These are phyloP conservation scores for Melanotus villosus DNA, from an alignment of 2,888 invertebrate genomes.

Conservation along the genomic window DNA sequence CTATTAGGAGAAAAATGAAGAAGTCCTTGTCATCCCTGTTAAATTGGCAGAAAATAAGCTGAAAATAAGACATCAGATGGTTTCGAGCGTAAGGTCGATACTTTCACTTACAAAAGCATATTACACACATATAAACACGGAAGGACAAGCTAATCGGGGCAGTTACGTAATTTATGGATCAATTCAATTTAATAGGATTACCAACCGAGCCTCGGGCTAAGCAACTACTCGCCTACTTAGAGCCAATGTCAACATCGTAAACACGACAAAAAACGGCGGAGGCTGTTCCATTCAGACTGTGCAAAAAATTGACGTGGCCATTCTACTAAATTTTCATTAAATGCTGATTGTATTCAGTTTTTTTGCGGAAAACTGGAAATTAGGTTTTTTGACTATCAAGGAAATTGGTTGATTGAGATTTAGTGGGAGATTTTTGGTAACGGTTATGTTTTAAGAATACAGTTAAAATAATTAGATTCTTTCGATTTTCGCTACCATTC, in stretches of 20 bases:
- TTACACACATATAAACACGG: slow-evolving; percentile 36
- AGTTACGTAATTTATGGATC: slow-evolving; percentile 43
- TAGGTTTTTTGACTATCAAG: not conserved
- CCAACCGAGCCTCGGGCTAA: slow-evolving; percentile 29
- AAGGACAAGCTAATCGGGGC: slow-evolving; percentile 38
- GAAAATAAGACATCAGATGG: not conserved
- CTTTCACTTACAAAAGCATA: slow-evolving; percentile 30
- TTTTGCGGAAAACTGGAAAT: not conserved
- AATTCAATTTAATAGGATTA: slow-evolving; percentile 45
- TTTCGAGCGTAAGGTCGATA: slow-evolving; percentile 15
- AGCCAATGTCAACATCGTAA: slow-evolving; percentile 41
- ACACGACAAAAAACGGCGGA: slow-evolving; percentile 22
- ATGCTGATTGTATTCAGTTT: not conserved
- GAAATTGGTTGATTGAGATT: not conserved
- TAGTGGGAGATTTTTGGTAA: not conserved
- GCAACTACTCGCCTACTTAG: slow-evolving; percentile 38
- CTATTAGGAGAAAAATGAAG: too few relatives aligned
- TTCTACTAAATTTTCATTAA: slow-evolving; percentile 13
- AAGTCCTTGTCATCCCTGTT: too few relatives aligned
- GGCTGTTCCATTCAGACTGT: slow-evolving; percentile 7
- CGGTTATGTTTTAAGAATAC: too few relatives aligned
- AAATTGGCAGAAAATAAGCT: not conserved
- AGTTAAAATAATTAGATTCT: too few relatives aligned
- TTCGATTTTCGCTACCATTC: too few relatives aligned
- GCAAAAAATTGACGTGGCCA: slow-evolving; percentile 12